These are phyloP conservation scores for Ataeniobius toweri DNA, from an alignment of 2,797 vertebrate species.

Conservation along the genomic window DNA sequence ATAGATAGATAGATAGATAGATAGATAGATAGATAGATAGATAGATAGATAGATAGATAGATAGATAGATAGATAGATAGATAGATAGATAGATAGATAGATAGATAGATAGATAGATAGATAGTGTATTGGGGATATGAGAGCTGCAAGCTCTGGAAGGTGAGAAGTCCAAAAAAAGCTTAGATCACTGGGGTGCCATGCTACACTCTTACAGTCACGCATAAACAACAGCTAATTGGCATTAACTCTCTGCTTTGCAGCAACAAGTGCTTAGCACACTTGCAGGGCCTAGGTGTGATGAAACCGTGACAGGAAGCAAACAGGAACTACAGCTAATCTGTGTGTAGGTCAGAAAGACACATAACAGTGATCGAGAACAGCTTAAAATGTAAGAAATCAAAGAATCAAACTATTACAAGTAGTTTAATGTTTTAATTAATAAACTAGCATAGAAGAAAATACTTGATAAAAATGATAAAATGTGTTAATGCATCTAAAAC, in stretches of 20 bases:
- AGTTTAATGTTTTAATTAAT: background rate
- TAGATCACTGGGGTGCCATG: conserved; percentile 38
- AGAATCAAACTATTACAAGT: background rate
- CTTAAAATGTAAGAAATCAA: background rate
- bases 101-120: conserved; percentile 12
- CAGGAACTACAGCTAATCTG: conserved; percentile 44
- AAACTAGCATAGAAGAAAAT: background rate
- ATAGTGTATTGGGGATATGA: conserved; percentile 26
- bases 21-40: conserved; percentile 22
- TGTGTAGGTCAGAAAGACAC: conserved; percentile 36
- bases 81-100: conserved; percentile 14
- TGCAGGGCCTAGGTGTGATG: conserved; percentile 16
- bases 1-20: conserved; percentile 10
- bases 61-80: conserved; percentile 22
- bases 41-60: conserved; percentile 34
- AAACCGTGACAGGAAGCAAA: conserved; percentile 53
- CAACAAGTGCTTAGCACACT: conserved; percentile 57
- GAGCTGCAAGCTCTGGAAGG: conserved; percentile 43
- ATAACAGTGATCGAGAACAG: conserved; percentile 18
- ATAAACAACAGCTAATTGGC: conserved; percentile 51
- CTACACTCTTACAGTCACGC: conserved; percentile 46
- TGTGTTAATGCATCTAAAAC: background rate
- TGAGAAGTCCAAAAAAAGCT: conserved; percentile 51
- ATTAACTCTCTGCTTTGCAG: conserved; percentile 57
- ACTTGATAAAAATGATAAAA: background rate